Evolutionary conservation across 35 echinoderm and acorn worm species (phyloP).

Genomic region (Diadema setosum): DNA sequence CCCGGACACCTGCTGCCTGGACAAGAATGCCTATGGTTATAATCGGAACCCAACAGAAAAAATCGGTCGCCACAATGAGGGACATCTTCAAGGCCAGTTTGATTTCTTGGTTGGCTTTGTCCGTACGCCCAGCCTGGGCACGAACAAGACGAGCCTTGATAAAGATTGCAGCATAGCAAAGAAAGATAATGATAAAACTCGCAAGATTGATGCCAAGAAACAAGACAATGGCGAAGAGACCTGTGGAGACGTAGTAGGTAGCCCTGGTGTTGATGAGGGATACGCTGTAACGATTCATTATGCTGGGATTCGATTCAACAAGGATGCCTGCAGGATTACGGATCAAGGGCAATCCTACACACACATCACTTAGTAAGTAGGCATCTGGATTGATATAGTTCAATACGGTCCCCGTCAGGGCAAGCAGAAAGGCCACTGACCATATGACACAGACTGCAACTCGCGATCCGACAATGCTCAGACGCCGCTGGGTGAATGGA

Average conservation of each 20-base stretch:
- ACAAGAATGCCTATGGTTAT: constrained; percentile 62
- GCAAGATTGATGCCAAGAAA: constrained; percentile 66
- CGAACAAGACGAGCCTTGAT: constrained; percentile 11
- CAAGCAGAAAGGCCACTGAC: constrained; percentile 18
- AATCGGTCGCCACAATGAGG: constrained; percentile 73
- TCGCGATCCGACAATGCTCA: neutral
- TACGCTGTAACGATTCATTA: neutral
- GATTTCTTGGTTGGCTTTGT: constrained; percentile 22
- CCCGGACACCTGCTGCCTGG: constrained; percentile 1
- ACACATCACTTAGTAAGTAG: constrained; percentile 68
- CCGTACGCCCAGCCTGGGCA: neutral
- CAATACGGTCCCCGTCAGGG: constrained; percentile 12
- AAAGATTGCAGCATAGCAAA: constrained; percentile 59
- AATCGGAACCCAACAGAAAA: constrained; percentile 81
- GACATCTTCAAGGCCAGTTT: constrained; percentile 73
- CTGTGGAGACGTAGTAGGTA: neutral
- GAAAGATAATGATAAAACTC: constrained; percentile 46
- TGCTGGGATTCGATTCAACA: neutral
- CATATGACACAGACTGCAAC: neutral
- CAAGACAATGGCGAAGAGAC: constrained; percentile 50
- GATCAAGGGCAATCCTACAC: constrained; percentile 60
- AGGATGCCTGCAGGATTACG: neutral
- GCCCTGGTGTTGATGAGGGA: neutral
- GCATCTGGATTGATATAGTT: neutral
- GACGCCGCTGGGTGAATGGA: constrained; percentile 31